Evolutionary conservation across 2,113 vertebrate genomes (phyloP), one percentile per base, ranked within the genome.

Genomic region (Halichoerus grypus): DNA sequence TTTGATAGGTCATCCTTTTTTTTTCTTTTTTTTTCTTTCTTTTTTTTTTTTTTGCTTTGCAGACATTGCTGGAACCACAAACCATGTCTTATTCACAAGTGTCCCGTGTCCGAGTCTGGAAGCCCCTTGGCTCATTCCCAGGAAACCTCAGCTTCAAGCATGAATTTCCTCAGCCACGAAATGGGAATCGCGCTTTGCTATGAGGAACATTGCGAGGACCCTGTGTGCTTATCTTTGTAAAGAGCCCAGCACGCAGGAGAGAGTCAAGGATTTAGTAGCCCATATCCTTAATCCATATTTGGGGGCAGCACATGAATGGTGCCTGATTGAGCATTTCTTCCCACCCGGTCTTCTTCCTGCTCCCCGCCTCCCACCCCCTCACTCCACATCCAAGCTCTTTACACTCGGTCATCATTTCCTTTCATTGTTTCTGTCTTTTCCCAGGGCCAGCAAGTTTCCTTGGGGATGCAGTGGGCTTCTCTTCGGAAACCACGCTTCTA

Each of bases 361-460:
- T 39, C 28, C 71, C 49, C 4, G 14, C 15, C 55, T 33, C 28
- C 55, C 71, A 22, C 21, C 1, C 1, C 39, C 22, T 42, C 5
- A 26, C 85, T 51, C 28, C 39, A 26, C n/a, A 10, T 39, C 55
- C 39, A 57, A 91, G 61, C 19, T 71, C n/a, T 7, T 61, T 42
- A 51, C 26, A 72, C 53, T 77, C 71, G 33, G 46, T 33, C 5
- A 51, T 81, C 90, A 92, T 92, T 86, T 80, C 57, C 46, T 87
- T 87, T 79, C n/a, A 59, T 69, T 53, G 53, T 80, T 80, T 72
- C 53, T 63, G 79, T 91, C 61, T 72, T 86, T 91, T 86, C 31
- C 18, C 51, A 80, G 51, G 24, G 31, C 11, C 42, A 81, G 42
- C 83, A 42, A 53, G 51, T 72, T 87, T 92, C 63, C 74, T 80